Base-by-base conservation (phyloP, 2,113 vertebrate species). In the Acanthisitta chloris region DNA sequence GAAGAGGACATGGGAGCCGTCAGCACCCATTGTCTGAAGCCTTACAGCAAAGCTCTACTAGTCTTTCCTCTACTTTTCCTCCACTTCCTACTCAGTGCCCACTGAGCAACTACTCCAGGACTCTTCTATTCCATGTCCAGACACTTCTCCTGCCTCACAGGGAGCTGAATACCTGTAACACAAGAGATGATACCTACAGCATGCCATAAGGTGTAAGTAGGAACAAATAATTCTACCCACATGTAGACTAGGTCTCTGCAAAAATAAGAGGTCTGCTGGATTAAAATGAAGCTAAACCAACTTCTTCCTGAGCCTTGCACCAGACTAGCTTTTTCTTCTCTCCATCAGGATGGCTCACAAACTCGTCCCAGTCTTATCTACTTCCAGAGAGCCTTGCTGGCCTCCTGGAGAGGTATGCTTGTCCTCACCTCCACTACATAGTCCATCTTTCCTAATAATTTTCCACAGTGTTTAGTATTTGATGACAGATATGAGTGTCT, bases 141-240 rank as follows among this genome's bases (percentile, higher is more conserved):
- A 49, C 24, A 24, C 15, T 57, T 25, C 6, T 14, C 34, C 52
- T 61, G 16, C 31, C 55, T 51, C 28, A 25, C 55, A 64, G 40
- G 26, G 33, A 81, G 28, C 45, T n/a, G 6, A 61, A 23, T 1
- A 4, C 25, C 33, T 58, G 21, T 31, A 61, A 31, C 40, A 61
- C 7, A 73, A 55, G 23, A 66, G 42, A 52, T 0, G 1, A 16
- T n/a, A 64, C 2, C 55, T 58, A 48, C 26, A 29, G 24, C 0
- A 0, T 10, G 12, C 36, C 29, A 3, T 48, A n/a, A 59, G 45
- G 26, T 58, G 19, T 34, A 34, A 71, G 36, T 11, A 28, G 18
- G 23, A 86, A 58, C 43, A 51, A 69, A 43, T 0, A 1, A 10
- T 10, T 14, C 51, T 66, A 34, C 31, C 45, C 24, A 28, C 14